These are phyloP conservation scores for Amphiprion percula DNA, from an alignment of 2,113 vertebrate species.

Conservation along the genomic window DNA sequence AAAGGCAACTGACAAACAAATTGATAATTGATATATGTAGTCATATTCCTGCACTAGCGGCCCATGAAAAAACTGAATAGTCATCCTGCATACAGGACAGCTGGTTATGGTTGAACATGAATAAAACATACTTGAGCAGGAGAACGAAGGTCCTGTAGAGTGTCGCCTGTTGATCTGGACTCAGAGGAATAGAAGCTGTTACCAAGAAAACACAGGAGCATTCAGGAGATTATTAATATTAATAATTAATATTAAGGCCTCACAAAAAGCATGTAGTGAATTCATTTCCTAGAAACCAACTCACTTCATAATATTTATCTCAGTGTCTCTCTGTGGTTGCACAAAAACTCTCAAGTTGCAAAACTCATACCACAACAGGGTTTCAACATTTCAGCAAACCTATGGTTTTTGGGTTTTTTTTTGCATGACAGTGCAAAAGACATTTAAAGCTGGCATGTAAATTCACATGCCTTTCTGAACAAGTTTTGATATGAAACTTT, in stretches of 20 bases:
- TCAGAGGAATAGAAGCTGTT: conserved; percentile 90
- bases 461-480: not conserved
- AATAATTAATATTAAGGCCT: too few relatives aligned
- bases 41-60: not conserved
- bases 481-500: not conserved
- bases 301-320: too few relatives aligned
- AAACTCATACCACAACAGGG: not conserved
- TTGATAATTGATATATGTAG: too few relatives aligned
- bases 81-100: not conserved
- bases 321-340: not conserved
- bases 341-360: not conserved
- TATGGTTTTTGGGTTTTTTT: not conserved
- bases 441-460: not conserved
- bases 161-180: conserved; percentile 87
- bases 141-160: conserved; percentile 89
- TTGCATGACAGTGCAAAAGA: not conserved
- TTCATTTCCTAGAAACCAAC: not conserved
- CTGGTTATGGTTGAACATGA: not conserved
- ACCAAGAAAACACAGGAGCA: conserved; percentile 27
- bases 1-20: too few relatives aligned
- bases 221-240: not conserved
- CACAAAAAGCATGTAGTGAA: not conserved
- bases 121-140: conserved; percentile 90
- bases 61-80: not conserved
- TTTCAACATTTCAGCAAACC: not conserved